Evolutionary conservation across 2,888 invertebrate genomes (phyloP).

Genomic region (Cantharis flavilabris): DNA sequence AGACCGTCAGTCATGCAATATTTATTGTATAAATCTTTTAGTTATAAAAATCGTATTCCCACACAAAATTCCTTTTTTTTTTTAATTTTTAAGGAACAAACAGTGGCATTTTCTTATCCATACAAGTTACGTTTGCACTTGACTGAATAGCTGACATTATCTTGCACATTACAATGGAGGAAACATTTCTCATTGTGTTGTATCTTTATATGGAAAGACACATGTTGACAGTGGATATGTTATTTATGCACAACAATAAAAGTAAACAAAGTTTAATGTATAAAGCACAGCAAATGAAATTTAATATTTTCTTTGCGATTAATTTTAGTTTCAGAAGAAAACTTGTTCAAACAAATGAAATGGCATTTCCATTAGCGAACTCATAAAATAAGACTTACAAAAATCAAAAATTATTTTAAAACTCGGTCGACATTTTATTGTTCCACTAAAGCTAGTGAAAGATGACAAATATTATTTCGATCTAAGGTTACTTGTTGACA

Average conservation of each 20-base stretch:
- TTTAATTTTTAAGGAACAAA: not conserved
- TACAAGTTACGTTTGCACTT: not conserved
- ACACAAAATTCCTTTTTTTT: not conserved
- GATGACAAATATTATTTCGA: not conserved
- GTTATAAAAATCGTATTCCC: not conserved
- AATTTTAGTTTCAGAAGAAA: not conserved
- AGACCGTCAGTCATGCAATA: not conserved
- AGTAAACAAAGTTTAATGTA: not conserved
- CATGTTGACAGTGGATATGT: slow-evolving; percentile 16
- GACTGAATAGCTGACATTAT: not conserved
- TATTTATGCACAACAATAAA: slow-evolving; percentile 15
- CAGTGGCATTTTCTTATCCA: not conserved
- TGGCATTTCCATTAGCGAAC: not conserved
- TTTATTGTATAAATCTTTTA: not conserved
- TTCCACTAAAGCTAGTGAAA: not conserved
- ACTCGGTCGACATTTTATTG: not conserved
- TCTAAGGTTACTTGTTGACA: not conserved
- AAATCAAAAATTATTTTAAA: not conserved
- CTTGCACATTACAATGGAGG: not conserved
- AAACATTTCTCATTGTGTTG: not conserved
- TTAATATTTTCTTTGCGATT: not conserved
- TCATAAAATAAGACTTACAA: not conserved
- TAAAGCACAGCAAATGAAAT: not conserved
- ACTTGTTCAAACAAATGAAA: not conserved
- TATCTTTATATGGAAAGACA: slow-evolving; percentile 15